Base-by-base conservation (phyloP, 2,797 vertebrate genomes). In the Hipposideros larvatus region DNA sequence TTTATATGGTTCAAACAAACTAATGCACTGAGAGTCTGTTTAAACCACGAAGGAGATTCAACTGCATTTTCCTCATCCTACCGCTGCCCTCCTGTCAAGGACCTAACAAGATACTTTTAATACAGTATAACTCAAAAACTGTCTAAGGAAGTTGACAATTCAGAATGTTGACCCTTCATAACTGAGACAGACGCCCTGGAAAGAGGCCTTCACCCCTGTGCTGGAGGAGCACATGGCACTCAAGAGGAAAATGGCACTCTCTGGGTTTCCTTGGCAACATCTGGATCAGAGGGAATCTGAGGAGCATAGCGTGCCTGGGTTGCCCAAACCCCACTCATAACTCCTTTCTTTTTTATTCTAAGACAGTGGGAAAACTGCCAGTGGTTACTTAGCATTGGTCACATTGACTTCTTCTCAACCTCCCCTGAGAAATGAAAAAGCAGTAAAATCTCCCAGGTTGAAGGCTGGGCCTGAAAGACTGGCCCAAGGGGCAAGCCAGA, bases 261-360 rank as follows among this genome's bases (percentile, higher is more conserved):
- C n/a, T 59, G 86, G 41, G 55, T 94, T 93, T 87, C 75, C 51
- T 26, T 37, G 48, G 74, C 55, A 94, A 87, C 63, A 34, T n/a
- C 68, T 46, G 70, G 66, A 41, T 43, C 77, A 51, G 37, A 31
- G 71, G 24, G 59, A 28, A 51, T 59, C 37, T 73, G 86, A 85
- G 75, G 41, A 43, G 48, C 46, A 53, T 0, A 10, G 24, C 34
- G 74, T 83, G 57, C 21, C 31, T 61, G 46, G 66, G 61, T 37
- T 75, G 53, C 59, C 37, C 71, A 70, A 31, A 68, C 26, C 43
- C 28, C 41, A 65, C 43, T 74, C 22, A 24, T 2, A n/a, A 15
- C 78, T 87, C n/a, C 16, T 90, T n/a, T 48, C 22, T 46, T 61
- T 70, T 82, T 34, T 43, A 57, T 71, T 86, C 63, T 5, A 57